Evolutionary conservation across 1,140 invertebrate genomes (phyloP).

Genomic region (Lepidurus packardi): DNA sequence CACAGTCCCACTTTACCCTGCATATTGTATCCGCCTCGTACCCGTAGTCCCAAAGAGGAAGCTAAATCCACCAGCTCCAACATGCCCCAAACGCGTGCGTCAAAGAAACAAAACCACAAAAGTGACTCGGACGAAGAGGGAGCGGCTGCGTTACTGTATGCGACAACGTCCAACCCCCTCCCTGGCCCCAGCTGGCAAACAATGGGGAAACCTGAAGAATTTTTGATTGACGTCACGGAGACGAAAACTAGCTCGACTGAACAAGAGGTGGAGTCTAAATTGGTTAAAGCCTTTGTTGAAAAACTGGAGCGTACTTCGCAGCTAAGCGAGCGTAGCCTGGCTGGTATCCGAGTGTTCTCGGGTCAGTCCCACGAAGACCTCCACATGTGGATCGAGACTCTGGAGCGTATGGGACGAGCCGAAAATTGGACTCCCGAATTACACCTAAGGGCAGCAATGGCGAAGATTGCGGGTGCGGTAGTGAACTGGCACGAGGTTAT

Average conservation of each 20-base stretch:
- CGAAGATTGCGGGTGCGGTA: slow-evolving; percentile 24
- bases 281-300: background rate
- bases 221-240: too few species aligned
- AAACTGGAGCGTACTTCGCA: background rate
- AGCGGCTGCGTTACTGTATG: too few species aligned
- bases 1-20: background rate
- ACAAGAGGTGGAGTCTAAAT: background rate
- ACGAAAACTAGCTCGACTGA: too few species aligned
- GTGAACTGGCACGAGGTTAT: slow-evolving; percentile 7
- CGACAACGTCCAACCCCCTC: too few species aligned
- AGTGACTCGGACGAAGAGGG: too few species aligned
- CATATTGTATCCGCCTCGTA: background rate
- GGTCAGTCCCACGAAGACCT: slow-evolving; percentile 19
- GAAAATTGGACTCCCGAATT: slow-evolving; percentile 6
- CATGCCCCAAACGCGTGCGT: background rate
- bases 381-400: slow-evolving; percentile 10
- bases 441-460: slow-evolving; percentile 24
- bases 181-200: too few species aligned
- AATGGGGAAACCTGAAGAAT: too few species aligned
- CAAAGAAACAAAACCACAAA: too few species aligned
- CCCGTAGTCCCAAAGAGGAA: background rate
- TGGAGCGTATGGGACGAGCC: slow-evolving; percentile 21
- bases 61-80: background rate
- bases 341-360: slow-evolving; percentile 23
- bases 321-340: background rate